Conservation (phyloP, 2,888 invertebrate species). For the Drosophila vallismaia region DNA sequence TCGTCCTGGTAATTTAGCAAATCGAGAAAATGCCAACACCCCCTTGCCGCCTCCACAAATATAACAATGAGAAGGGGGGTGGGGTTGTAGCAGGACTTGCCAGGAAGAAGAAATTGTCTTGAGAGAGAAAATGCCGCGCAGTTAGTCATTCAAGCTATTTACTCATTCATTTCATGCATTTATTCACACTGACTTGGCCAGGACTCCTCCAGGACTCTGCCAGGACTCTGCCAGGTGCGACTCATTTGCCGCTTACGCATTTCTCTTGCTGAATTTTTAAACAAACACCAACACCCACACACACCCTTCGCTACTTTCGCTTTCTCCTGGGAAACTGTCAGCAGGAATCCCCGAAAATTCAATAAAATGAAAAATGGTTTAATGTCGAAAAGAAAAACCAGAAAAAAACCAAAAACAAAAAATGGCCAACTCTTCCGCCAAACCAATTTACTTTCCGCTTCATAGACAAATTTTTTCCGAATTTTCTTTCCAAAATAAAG, state of each 20-base stretch:
- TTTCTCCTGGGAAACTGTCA: constrained; percentile 59
- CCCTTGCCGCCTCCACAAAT: neutral
- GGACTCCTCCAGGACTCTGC: constrained; percentile 32
- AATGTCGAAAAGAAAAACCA: constrained; percentile 8
- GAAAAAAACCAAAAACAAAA: neutral
- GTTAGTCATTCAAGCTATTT: constrained; percentile 77
- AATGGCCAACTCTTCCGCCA: constrained; percentile 5
- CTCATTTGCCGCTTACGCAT: constrained; percentile 65
- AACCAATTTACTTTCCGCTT: constrained; percentile 60
- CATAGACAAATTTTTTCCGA: constrained; percentile 36
- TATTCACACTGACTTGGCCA: constrained; percentile 61
- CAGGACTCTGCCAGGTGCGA: constrained; percentile 47
- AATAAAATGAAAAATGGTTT: constrained; percentile 57
- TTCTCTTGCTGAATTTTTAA: constrained; percentile 66
- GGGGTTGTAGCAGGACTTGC: neutral
- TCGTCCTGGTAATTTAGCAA: constrained; percentile 50
- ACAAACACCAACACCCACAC: constrained; percentile 25
- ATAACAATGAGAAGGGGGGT: constrained; percentile 8
- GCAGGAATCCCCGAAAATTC: constrained; percentile 37
- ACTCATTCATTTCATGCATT: constrained; percentile 76
- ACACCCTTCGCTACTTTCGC: constrained; percentile 33
- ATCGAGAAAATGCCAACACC: constrained; percentile 50
- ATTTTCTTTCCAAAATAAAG: neutral
- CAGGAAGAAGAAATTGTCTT: constrained; percentile 16
- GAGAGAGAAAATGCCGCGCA: constrained; percentile 56